Evolutionary conservation across 2,113 vertebrate genomes (phyloP).

Genomic region (Okapia johnstoni): DNA sequence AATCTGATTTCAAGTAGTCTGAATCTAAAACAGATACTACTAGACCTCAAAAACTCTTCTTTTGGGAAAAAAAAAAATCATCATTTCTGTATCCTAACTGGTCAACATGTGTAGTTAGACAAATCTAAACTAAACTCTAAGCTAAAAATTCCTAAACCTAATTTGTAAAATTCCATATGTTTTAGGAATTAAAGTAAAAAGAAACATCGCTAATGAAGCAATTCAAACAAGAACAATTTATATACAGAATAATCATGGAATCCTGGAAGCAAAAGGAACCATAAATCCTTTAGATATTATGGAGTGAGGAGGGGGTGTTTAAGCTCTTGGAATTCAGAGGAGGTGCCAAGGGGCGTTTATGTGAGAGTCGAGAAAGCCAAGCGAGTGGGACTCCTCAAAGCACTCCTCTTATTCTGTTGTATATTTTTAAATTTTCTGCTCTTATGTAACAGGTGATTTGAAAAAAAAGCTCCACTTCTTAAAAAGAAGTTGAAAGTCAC

Average conservation of each 20-base stretch:
- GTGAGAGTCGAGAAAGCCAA: not conserved
- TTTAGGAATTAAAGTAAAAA: slow-evolving; percentile 37
- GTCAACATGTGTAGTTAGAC: slow-evolving; percentile 16
- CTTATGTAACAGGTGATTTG: not conserved
- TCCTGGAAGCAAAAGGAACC: not conserved
- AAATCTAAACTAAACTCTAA: not conserved
- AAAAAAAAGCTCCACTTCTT: not conserved
- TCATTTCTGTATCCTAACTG: not conserved
- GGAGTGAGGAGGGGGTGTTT: not conserved
- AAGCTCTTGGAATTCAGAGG: slow-evolving; percentile 12
- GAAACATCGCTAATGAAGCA: not conserved
- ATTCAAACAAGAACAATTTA: slow-evolving; percentile 20
- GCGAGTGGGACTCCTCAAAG: not conserved
- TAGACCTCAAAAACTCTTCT: not conserved
- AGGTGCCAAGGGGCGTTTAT: not conserved
- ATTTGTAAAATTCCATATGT: not conserved
- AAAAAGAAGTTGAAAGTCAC: not conserved
- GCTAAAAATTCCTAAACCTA: slow-evolving; percentile 6
- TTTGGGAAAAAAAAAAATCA: not conserved
- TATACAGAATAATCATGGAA: slow-evolving; percentile 14
- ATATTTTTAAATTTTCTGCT: not conserved
- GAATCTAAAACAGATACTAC: slow-evolving; percentile 33
- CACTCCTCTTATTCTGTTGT: not conserved
- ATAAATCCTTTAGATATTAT: not conserved
- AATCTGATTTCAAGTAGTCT: slow-evolving; percentile 51